phyloP scores from a whole-genome alignment of 1,140 invertebrate genomes.

The Dufourea novaeangliae region DNA sequence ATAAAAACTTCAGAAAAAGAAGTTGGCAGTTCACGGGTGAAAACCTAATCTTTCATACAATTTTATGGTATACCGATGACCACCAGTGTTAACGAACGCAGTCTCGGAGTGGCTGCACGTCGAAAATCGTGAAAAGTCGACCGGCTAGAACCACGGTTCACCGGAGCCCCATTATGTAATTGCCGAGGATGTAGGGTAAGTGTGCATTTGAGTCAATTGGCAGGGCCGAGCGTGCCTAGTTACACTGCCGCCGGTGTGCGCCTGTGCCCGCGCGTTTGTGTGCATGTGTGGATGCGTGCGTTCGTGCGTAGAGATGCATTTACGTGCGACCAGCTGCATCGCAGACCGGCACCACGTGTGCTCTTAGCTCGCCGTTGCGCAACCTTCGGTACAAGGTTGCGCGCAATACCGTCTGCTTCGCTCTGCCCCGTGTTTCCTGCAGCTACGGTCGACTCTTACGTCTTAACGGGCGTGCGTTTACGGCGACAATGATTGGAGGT shows the following conservation, averaged over 20 bases:
- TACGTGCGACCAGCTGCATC: slow-evolving; percentile 57
- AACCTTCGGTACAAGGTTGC: slow-evolving; percentile 74
- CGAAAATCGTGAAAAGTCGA: slow-evolving; percentile 47
- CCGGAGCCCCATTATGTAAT: slow-evolving; percentile 75
- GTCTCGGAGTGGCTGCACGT: background rate
- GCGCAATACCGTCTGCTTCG: slow-evolving; percentile 19
- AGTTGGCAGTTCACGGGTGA: background rate
- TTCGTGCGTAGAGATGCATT: slow-evolving; percentile 35
- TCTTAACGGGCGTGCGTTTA: slow-evolving; percentile 7
- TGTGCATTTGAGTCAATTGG: slow-evolving; percentile 81
- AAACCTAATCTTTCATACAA: background rate
- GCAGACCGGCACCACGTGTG: slow-evolving; percentile 65
- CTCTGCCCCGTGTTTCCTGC: slow-evolving; percentile 9
- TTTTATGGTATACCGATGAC: too few species aligned
- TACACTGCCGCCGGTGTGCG: slow-evolving; percentile 40
- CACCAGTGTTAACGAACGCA: background rate
- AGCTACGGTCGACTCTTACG: background rate
- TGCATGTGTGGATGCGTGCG: slow-evolving; percentile 19
- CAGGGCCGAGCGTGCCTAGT: slow-evolving; percentile 63
- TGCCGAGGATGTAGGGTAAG: slow-evolving; percentile 79
- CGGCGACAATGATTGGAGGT: background rate
- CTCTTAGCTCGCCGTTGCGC: slow-evolving; percentile 60
- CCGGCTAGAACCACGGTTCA: slow-evolving; percentile 33
- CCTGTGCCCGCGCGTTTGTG: slow-evolving; percentile 11
- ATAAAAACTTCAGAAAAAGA: background rate